phyloP scores from a whole-genome alignment of 2,797 vertebrate genomes.

The Knipowitschia caucasica region DNA sequence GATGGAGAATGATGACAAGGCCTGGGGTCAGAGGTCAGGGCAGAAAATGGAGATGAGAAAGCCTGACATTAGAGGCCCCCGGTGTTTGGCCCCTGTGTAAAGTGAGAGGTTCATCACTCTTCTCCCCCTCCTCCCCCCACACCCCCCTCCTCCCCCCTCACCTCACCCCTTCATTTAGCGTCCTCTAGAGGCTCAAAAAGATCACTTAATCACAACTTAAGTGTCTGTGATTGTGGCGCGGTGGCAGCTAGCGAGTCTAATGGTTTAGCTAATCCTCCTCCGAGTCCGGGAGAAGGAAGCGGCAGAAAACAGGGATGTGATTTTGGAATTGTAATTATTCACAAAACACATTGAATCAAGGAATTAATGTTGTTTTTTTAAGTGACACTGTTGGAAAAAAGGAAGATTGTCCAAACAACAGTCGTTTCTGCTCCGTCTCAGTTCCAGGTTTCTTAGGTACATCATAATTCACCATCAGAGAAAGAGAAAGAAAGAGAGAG shows the following conservation, averaged over 20 bases:
- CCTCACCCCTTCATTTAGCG: slow-evolving; percentile 12
- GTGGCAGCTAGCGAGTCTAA: slow-evolving; percentile 32
- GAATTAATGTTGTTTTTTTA: too few species aligned
- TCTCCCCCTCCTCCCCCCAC: slow-evolving; percentile 6
- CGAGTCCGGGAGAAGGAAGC: too few species aligned
- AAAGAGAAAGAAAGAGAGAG: too few species aligned
- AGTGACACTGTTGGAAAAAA: too few species aligned
- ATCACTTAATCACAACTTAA: slow-evolving; percentile 70
- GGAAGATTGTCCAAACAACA: too few species aligned
- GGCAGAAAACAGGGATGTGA: not conserved
- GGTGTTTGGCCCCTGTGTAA: slow-evolving; percentile 43
- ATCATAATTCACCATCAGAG: too few species aligned
- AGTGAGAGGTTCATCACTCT: slow-evolving; percentile 57
- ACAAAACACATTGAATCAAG: too few species aligned
- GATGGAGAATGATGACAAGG: slow-evolving; percentile 43
- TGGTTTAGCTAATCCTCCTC: not conserved
- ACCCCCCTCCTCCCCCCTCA: not conserved
- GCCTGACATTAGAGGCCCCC: slow-evolving; percentile 57
- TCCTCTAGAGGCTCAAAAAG: slow-evolving; percentile 53
- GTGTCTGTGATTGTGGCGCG: slow-evolving; percentile 56
- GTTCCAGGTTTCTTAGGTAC: too few species aligned
- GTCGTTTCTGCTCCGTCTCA: too few species aligned
- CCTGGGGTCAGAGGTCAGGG: slow-evolving; percentile 45
- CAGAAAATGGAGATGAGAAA: slow-evolving; percentile 59
- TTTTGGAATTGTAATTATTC: too few species aligned